These are phyloP conservation scores for Caenorhabditis briggsae DNA, from an alignment of 1,140 invertebrate genomes.

Conservation along the genomic window DNA sequence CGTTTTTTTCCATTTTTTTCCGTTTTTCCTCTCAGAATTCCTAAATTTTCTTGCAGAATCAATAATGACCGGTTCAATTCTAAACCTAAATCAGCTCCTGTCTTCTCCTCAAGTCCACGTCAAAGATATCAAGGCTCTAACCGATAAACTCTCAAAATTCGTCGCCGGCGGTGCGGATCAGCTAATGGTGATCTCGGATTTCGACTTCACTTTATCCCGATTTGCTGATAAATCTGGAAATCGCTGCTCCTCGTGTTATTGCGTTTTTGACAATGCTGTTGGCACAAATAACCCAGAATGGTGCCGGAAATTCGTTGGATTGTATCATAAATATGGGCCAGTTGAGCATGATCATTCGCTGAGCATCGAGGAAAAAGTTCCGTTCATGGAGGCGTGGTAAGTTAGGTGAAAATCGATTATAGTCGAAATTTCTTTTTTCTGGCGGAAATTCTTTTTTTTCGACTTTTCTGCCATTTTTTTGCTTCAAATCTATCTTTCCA, in stretches of 20 bases:
- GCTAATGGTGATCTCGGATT: slow-evolving; percentile 83
- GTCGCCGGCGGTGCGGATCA: slow-evolving; percentile 18
- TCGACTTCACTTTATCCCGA: slow-evolving; percentile 86
- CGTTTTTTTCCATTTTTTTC: background rate
- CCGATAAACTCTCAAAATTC: slow-evolving; percentile 28
- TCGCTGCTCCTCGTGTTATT: slow-evolving; percentile 80
- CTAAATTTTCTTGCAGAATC: background rate
- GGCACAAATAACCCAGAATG: slow-evolving; percentile 80
- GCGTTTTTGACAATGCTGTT: slow-evolving; percentile 59
- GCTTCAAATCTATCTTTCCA: background rate
- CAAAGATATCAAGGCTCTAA: slow-evolving; percentile 42
- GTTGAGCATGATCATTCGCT: slow-evolving; percentile 87
- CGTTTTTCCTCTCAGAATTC: background rate
- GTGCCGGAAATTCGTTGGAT: slow-evolving; percentile 79
- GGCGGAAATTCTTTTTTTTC: background rate
- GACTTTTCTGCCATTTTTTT: background rate
- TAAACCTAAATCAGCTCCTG: background rate
- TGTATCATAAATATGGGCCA: slow-evolving; percentile 82
- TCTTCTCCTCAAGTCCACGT: slow-evolving; percentile 15
- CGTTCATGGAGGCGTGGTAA: slow-evolving; percentile 90
- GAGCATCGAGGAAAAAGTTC: slow-evolving; percentile 83
- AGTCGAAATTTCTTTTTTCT: background rate
- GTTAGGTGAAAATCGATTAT: background rate
- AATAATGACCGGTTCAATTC: slow-evolving; percentile 28
- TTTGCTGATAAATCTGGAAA: slow-evolving; percentile 83